phyloP scores from a whole-genome alignment of 2,888 invertebrate species.

The Calliphora vomitoria region DNA sequence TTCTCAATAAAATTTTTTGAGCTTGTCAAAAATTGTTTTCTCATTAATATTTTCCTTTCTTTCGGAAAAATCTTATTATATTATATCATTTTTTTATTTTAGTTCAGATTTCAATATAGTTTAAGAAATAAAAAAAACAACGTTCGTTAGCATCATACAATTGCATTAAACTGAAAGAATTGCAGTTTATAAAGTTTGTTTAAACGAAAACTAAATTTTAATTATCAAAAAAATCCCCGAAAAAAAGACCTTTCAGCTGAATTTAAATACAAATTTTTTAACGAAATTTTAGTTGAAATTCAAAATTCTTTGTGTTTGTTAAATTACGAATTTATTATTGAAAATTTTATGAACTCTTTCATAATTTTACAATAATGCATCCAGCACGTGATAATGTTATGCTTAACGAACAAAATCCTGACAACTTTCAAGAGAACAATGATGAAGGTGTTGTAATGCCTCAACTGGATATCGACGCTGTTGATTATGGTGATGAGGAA shows the following conservation, averaged over 20 bases:
- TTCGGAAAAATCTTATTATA: slow-evolving; percentile 72
- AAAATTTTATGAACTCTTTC: slow-evolving; percentile 41
- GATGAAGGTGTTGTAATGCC: slow-evolving; percentile 76
- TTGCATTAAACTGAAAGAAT: slow-evolving; percentile 53
- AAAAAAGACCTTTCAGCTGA: not conserved
- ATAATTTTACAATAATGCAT: slow-evolving; percentile 58
- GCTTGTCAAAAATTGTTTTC: slow-evolving; percentile 64
- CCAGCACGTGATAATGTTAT: slow-evolving; percentile 68
- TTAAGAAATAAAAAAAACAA: slow-evolving; percentile 41
- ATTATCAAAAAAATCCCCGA: slow-evolving; percentile 44
- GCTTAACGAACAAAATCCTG: slow-evolving; percentile 68
- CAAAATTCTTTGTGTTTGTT: slow-evolving; percentile 44
- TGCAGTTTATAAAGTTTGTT: slow-evolving; percentile 64
- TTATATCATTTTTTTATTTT: slow-evolving; percentile 68
- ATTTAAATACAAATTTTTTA: not conserved
- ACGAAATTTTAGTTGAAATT: slow-evolving; percentile 28
- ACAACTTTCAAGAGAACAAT: slow-evolving; percentile 76
- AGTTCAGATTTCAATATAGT: slow-evolving; percentile 69
- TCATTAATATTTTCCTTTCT: slow-evolving; percentile 75
- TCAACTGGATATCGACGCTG: slow-evolving; percentile 63
- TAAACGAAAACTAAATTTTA: slow-evolving; percentile 45
- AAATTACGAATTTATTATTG: slow-evolving; percentile 51
- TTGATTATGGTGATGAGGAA: slow-evolving; percentile 71
- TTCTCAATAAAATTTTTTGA: not conserved
- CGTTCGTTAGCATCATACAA: slow-evolving; percentile 17